These are phyloP conservation scores for Sarcophaga subvicina DNA, from an alignment of 2,888 invertebrate genomes.

Conservation along the genomic window DNA sequence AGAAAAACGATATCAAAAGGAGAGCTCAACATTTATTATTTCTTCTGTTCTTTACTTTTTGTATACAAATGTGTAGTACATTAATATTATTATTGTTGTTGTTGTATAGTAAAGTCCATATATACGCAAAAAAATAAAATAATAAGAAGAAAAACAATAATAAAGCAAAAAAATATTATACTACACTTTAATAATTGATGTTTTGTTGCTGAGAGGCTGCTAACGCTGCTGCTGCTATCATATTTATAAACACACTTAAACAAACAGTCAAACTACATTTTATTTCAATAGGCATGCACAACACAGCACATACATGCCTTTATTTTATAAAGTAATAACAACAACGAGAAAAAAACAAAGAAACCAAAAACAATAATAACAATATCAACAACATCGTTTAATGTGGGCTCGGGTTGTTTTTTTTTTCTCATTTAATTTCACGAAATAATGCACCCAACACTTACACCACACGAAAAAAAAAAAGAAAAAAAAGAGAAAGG, in stretches of 20 bases:
- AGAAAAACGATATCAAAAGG: conserved; percentile 37
- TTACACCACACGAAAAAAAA: not conserved
- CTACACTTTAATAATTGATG: conserved; percentile 63
- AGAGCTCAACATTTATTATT: conserved; percentile 59
- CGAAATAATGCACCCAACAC: not conserved
- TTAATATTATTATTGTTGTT: not conserved
- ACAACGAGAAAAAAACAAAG: not conserved
- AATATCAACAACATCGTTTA: not conserved
- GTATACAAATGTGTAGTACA: not conserved
- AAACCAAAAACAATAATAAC: not conserved
- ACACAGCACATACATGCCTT: conserved; percentile 33
- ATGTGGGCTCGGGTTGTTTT: not conserved
- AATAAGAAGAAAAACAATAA: conserved; percentile 29
- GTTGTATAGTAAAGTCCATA: conserved; percentile 49
- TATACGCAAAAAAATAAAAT: conserved; percentile 36
- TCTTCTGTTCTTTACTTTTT: conserved; percentile 47
- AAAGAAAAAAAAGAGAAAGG: not conserved
- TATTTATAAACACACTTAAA: not conserved
- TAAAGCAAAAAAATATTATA: conserved; percentile 20
- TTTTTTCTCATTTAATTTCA: not conserved
- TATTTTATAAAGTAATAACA: conserved; percentile 15
- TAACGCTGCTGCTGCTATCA: conserved; percentile 30
- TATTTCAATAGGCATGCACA: conserved; percentile 32
- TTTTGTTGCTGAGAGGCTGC: conserved; percentile 19
- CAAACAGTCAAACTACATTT: not conserved